Evolutionary conservation across 2,113 vertebrate species (phyloP).

Genomic region (Casuarius casuarius): DNA sequence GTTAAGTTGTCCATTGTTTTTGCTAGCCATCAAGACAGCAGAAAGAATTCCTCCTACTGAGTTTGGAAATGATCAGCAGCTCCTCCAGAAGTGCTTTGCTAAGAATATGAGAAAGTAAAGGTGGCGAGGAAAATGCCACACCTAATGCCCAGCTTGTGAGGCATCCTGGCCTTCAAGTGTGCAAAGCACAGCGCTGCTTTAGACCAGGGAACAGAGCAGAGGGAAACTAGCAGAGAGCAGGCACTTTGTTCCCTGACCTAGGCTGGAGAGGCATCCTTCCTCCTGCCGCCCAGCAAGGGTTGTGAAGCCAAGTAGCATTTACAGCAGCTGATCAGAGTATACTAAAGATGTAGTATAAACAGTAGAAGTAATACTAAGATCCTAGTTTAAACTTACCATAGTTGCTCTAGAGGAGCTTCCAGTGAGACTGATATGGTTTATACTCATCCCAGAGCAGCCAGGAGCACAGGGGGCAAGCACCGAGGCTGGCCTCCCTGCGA

Average conservation of each 20-base stretch:
- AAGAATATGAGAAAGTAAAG: background rate
- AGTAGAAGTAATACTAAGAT: background rate
- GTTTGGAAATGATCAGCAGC: background rate
- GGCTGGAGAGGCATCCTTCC: background rate
- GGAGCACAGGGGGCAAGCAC: background rate
- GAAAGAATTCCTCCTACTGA: background rate
- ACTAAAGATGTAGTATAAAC: background rate
- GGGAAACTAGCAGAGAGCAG: background rate
- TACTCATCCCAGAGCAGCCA: background rate
- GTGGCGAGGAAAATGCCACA: background rate
- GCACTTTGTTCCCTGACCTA: background rate
- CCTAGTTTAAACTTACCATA: background rate
- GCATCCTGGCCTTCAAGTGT: too few species aligned
- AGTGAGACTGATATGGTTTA: background rate
- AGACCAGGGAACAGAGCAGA: background rate
- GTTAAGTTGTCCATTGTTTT: background rate
- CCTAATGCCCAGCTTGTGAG: background rate
- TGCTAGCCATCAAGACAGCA: fast-evolving
- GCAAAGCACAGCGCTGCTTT: fast-evolving
- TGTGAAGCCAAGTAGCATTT: background rate
- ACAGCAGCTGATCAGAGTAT: background rate
- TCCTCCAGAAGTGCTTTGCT: background rate
- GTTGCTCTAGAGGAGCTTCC: background rate
- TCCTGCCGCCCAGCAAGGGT: background rate
- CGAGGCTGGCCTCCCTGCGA: background rate